These are phyloP conservation scores for Chrysolina americana DNA, from an alignment of 2,888 invertebrate species.

Conservation along the genomic window DNA sequence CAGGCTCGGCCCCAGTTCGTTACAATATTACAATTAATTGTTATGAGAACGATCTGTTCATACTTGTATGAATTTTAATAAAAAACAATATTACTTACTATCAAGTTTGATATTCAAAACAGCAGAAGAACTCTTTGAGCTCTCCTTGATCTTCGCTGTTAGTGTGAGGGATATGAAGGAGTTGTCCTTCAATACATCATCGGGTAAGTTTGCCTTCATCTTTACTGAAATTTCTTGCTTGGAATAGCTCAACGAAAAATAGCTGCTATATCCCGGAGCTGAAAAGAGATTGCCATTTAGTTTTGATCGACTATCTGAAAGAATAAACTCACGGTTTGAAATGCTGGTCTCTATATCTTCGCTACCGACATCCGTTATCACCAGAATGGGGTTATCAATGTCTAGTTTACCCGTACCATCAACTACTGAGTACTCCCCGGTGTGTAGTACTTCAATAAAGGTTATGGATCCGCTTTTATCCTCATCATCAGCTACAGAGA, in stretches of 20 bases:
- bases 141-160: slow-evolving; percentile 38
- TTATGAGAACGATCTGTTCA: too few species aligned
- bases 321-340: slow-evolving; percentile 27
- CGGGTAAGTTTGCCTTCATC: slow-evolving; percentile 32
- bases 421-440: slow-evolving; percentile 28
- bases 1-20: too few species aligned
- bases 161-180: slow-evolving; percentile 46
- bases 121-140: slow-evolving; percentile 36
- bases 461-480: slow-evolving; percentile 16
- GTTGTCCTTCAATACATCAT: slow-evolving; percentile 34
- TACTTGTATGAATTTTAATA: too few species aligned
- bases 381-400: slow-evolving; percentile 13
- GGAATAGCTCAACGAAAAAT: slow-evolving; percentile 28
- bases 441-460: slow-evolving; percentile 27
- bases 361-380: slow-evolving; percentile 21
- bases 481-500: slow-evolving; percentile 12
- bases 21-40: too few species aligned
- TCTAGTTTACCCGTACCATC: slow-evolving; percentile 31
- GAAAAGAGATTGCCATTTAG: slow-evolving; percentile 2
- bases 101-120: slow-evolving; percentile 44
- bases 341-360: slow-evolving; percentile 34
- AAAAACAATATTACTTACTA: slow-evolving; percentile 36
- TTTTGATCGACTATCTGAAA: too few species aligned
- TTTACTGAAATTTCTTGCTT: slow-evolving; percentile 17
- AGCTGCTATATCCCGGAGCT: slow-evolving; percentile 27